Base-by-base conservation (phyloP, 1,140 invertebrate species). In the Cyclina sinensis region DNA sequence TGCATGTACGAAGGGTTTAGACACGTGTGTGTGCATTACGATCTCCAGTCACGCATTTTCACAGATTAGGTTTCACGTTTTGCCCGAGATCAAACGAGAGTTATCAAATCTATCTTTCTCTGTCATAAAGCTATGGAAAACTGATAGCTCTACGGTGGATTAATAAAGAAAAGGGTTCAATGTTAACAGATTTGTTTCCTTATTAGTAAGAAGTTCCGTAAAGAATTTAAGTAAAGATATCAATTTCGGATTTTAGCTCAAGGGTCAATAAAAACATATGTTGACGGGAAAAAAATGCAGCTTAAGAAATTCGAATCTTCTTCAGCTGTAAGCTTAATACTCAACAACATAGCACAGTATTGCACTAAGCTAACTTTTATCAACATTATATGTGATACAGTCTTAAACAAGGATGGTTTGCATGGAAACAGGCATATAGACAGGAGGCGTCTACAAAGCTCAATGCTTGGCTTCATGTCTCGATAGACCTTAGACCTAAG, bases 81-180 rank as follows among this genome's bases (percentile, higher is more conserved):
- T 12, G 37, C 24, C 24, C n/a, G 43, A 87, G 74, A 87, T 87
- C 85, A 87, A 87, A 87, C 74, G 46, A 46, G 48, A 35, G 30
- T 57, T 62, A 70, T 86, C 62, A 48, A 35, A 78, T 32, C 37
- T 4, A 48, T 68, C 62, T 86, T 30, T 78, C 24, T 54, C 48
- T 54, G 70, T 43, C 46, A 78, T 76, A 86, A 78, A 74, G 65
- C n/a, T 30, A 14, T 27, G n/a, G 65, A 32, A 76, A 85, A 57
- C 51, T 86, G 84, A 86, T 86, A 86, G 27, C 70, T 62, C 48
- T 85, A 76, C 46, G 24, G 62, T 59, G 48, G 74, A 78, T 78
- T 54, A 48, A 54, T 37, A 14, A 51, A 78, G 74, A 51, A 35
- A 1, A 35, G 74, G 48, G 74, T 78, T 16, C 74, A 35, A n/a